Percentiles rank a stretch among this genome's conserved stretches.
phyloP scores from a whole-genome alignment of 2,113 vertebrate genomes.

The Hassar affinis region DNA sequence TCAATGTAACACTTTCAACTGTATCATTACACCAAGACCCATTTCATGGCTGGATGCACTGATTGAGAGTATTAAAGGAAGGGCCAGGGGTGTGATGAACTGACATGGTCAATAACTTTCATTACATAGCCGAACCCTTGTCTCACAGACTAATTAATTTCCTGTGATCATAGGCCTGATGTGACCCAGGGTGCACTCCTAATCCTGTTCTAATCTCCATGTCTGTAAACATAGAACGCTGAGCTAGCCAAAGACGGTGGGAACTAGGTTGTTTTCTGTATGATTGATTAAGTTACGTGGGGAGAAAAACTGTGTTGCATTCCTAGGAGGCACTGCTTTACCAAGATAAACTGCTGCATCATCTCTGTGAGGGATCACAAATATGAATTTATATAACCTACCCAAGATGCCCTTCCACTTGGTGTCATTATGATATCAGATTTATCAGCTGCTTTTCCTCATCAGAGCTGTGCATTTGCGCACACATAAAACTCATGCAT shows the following conservation, averaged over 20 bases:
- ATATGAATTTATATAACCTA: conserved; percentile 11
- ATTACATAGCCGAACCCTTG: conserved; percentile 73
- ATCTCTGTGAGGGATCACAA: conserved; percentile 34
- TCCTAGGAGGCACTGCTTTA: conserved; percentile 16
- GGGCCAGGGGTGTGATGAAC: conserved; percentile 64
- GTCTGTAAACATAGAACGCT: not conserved
- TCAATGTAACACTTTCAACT: conserved; percentile 32
- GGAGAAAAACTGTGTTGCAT: not conserved
- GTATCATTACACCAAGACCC: conserved; percentile 65
- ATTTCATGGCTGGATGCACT: conserved; percentile 74
- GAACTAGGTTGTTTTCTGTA: not conserved
- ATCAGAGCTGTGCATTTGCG: not conserved
- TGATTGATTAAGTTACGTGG: conserved; percentile 32
- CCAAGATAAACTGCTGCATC: conserved; percentile 42
- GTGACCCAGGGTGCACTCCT: conserved; percentile 41
- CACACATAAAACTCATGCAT: conserved; percentile 60
- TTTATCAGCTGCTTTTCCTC: not conserved
- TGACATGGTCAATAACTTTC: conserved; percentile 74
- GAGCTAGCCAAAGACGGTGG: not conserved
- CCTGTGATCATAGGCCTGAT: conserved; percentile 56
- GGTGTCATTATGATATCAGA: not conserved
- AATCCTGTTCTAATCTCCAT: conserved; percentile 44
- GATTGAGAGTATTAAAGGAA: conserved; percentile 69
- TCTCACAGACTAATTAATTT: conserved; percentile 69
- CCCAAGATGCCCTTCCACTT: not conserved